phyloP scores from a whole-genome alignment of 2,888 invertebrate species.

The Pseudococcus viburni region DNA sequence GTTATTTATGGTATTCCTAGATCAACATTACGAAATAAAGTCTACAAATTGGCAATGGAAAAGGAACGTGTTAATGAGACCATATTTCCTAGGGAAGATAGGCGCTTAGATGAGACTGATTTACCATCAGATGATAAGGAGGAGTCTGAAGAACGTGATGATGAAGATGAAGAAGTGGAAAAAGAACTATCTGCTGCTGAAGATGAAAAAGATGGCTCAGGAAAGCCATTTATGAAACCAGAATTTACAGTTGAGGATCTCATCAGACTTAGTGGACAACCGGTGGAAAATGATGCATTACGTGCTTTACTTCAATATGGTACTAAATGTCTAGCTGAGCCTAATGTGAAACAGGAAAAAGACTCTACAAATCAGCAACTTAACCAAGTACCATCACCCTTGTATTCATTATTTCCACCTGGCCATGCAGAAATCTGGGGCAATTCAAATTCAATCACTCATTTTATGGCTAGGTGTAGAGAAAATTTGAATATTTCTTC shows the following conservation, averaged over 20 bases:
- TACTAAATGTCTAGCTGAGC: constrained; percentile 70
- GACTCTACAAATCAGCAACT: constrained; percentile 25
- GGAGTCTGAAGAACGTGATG: constrained; percentile 68
- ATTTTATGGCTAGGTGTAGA: constrained; percentile 67
- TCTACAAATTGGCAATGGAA: constrained; percentile 85
- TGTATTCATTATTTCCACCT: constrained; percentile 68
- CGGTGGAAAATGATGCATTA: constrained; percentile 73
- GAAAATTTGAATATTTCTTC: constrained; percentile 68
- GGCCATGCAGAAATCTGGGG: constrained; percentile 69
- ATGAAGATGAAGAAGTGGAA: constrained; percentile 67
- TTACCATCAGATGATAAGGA: constrained; percentile 67
- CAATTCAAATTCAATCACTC: constrained; percentile 72
- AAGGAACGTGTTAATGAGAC: constrained; percentile 75
- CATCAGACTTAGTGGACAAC: constrained; percentile 72
- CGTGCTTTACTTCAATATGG: constrained; percentile 74
- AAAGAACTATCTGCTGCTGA: constrained; percentile 75
- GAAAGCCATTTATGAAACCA: constrained; percentile 75
- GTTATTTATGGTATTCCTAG: constrained; percentile 97
- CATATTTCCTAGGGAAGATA: constrained; percentile 70
- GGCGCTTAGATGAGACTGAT: constrained; percentile 28
- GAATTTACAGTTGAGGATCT: constrained; percentile 76
- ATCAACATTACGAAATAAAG: constrained; percentile 96
- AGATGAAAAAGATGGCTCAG: constrained; percentile 74
- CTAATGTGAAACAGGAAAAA: constrained; percentile 60
- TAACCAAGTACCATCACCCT: constrained; percentile 64